Base-by-base conservation (phyloP, 1,140 invertebrate species). In the Rhopalosiphum padi region DNA sequence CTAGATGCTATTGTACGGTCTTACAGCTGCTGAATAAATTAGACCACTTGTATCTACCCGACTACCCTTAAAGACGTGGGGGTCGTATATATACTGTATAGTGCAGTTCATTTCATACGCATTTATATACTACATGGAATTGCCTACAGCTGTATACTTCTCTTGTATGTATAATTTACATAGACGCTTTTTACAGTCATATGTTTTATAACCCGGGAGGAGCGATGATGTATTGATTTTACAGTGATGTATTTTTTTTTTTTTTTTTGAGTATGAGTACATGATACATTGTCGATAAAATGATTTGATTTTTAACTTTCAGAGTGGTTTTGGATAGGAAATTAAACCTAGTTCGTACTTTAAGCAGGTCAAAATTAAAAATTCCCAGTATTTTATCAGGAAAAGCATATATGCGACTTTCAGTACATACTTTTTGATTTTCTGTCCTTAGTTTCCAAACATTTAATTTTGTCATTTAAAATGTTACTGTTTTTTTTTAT, bases 21-120 rank as follows among this genome's bases (percentile, higher is more conserved):
- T 60, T 51, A 68, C 85, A 89, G 85, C 85, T 90, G 43, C 43
- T 68, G 55, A 55, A 93, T 77, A 68, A 93, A 93, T 88, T 77
- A 93, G 37, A 88, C 93, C 37, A 87, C 85, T 88, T 88, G 83
- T 53, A 93, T 60, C 48, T 43, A 93, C 83, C 53, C 35, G 85
- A n/a, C 83, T 48, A 93, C 93, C 55, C 60, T 93, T 88, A 4
- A 30, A 35, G 51, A 37, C 37, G 46, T 35, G 53, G 85, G 37
- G 22, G 37, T 22, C 35, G n/a, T 23, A 37, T 41, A 37, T 41
- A 41, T 68, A 30, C 55, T 68, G 25, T 51, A 18, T 51, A 51
- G 48, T 18, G 48, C 15, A 51, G 48, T 46, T 41, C 30, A 30
- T 46, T 86, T 86, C 25, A 86, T 86, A 86, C 25, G 46, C 23